Evolutionary conservation across 2,113 vertebrate species (phyloP), one percentile per base, ranked within the genome.

Genomic region (Lasiurus borealis): DNA sequence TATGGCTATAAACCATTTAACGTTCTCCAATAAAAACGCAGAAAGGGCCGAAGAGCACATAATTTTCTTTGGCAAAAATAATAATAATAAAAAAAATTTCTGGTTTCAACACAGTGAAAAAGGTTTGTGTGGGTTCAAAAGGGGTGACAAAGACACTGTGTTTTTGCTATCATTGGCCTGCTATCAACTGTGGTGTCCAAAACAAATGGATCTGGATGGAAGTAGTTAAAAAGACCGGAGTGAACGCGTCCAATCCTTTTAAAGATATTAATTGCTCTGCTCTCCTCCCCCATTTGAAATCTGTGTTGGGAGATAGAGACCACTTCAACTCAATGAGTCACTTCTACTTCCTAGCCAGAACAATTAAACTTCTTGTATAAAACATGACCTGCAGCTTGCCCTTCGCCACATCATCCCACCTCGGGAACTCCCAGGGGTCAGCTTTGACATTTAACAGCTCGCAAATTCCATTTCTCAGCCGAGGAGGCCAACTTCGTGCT

Each of bases 331-430:
- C 96, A 97, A 95, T 99, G 98, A 99, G 98, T 99, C 98, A 99
- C 98, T 98, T 97, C 95, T 97, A 97, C 98, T 97, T 98, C 98
- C 94, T 72, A 83, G 98, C 98, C 98, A 99, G 98, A 98, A 98
- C 98, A 98, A 98, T 98, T 98, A 98, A 98, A 98, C 98, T 97
- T 98, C 97, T 98, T 98, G 98, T 98, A 98, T 98, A 98, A 98
- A 98, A 98, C 98, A 98, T 98, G 98, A 98, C 98, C 98, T 97
- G 97, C 97, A 98, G 97, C 93, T 95, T 98, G 97, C 97, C 97
- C 98, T 98, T 98, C 95, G 97, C 98, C 98, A 98, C 98, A 98
- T 98, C 98, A 98, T 98, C 98, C 97, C 97, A 98, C 95, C 97
- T 98, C 97, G 97, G 96, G 97, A 97, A 97, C 90, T 98, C 98